A percentile compares a stretch with the other conserved stretches of the same genome.
Conservation (phyloP, 1,140 invertebrate species). For the Drosophila guanche region DNA sequence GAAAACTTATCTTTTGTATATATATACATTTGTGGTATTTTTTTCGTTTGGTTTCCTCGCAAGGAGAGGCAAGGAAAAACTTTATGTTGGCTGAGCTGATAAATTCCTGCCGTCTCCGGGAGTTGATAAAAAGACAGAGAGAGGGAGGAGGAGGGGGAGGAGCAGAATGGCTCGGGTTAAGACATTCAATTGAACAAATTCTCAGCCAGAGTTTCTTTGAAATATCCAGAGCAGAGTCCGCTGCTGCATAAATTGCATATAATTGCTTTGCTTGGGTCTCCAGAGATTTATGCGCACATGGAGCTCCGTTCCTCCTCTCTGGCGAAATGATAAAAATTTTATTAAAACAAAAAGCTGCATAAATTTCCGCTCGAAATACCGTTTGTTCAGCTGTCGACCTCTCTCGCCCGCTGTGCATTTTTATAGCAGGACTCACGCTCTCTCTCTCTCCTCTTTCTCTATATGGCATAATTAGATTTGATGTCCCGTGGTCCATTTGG, state of each 20-base stretch:
- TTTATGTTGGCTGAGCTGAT: conserved; percentile 79
- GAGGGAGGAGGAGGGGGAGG: background rate
- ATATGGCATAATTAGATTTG: conserved; percentile 80
- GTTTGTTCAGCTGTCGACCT: conserved; percentile 46
- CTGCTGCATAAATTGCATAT: conserved; percentile 77
- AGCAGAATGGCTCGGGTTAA: conserved; percentile 45
- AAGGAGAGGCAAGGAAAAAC: conserved; percentile 54
- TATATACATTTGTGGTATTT: conserved; percentile 48
- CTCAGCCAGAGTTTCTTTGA: conserved; percentile 50
- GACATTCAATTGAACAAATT: conserved; percentile 78
- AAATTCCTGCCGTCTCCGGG: conserved; percentile 68
- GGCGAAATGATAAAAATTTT: conserved; percentile 78
- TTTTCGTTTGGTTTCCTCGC: conserved; percentile 32
- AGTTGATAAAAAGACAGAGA: conserved; percentile 71
- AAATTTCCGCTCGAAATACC: conserved; percentile 51
- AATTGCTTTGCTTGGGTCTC: conserved; percentile 60
- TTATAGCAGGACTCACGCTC: conserved; percentile 9
- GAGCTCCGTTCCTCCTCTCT: conserved; percentile 13
- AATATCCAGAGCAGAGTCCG: conserved; percentile 15
- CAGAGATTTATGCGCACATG: conserved; percentile 72
- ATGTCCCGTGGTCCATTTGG: conserved; percentile 56
- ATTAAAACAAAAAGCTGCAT: conserved; percentile 79
- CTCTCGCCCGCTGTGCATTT: conserved; percentile 48
- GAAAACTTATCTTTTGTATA: conserved; percentile 74
- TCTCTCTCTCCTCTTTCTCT: conserved; percentile 16